Evolutionary conservation across 2,797 vertebrate species (phyloP).

Genomic region (Pristis pectinata): DNA sequence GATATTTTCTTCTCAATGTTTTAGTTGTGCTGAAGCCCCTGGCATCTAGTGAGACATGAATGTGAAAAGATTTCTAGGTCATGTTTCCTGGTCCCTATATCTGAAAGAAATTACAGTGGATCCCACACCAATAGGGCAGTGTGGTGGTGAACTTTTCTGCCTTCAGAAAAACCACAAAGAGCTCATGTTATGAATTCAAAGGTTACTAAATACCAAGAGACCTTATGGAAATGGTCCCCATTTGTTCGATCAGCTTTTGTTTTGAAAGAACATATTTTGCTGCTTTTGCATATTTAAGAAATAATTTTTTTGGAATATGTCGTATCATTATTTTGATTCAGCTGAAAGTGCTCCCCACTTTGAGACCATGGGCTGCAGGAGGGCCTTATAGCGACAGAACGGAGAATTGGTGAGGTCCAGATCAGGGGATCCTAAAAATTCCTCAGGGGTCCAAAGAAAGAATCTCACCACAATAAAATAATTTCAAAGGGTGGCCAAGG

Average conservation of each 20-base stretch:
- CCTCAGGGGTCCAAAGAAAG: background rate
- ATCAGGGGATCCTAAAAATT: background rate
- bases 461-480: background rate
- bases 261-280: conserved; percentile 9
- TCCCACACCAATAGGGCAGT: conserved; percentile 51
- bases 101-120: conserved; percentile 59
- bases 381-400: background rate
- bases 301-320: background rate
- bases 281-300: background rate
- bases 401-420: background rate
- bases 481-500: background rate
- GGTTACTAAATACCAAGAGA: conserved; percentile 42
- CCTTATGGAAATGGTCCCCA: conserved; percentile 34
- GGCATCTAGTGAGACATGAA: background rate
- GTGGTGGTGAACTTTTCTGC: conserved; percentile 46
- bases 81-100: conserved; percentile 47
- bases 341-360: too few species aligned
- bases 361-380: background rate
- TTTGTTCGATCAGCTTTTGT: background rate
- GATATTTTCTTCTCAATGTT: background rate
- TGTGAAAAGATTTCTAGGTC: conserved; percentile 47
- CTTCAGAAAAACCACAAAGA: conserved; percentile 52
- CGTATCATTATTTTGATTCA: too few species aligned
- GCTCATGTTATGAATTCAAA: conserved; percentile 43
- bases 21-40: background rate